phyloP scores from a whole-genome alignment of 2,888 invertebrate genomes.

The Drosophila mulleri region DNA sequence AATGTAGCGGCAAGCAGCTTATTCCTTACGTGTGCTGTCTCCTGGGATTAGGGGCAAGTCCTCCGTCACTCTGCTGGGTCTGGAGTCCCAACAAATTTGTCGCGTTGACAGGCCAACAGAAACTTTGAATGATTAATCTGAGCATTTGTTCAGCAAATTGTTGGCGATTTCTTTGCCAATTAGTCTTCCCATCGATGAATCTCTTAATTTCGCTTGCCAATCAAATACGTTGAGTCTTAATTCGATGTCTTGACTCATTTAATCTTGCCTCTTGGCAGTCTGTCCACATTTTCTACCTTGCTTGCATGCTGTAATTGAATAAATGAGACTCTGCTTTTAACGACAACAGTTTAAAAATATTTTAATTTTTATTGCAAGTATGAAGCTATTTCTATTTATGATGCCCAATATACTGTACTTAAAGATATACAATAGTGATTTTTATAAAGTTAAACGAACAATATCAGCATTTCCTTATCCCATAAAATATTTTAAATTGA shows the following conservation, averaged over 20 bases:
- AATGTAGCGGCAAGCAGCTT: constrained; percentile 30
- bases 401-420: too few species aligned
- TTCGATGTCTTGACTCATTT: constrained; percentile 45
- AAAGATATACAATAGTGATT: too few species aligned
- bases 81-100: constrained; percentile 18
- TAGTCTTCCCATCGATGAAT: constrained; percentile 10
- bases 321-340: constrained; percentile 10
- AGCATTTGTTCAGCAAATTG: constrained; percentile 61
- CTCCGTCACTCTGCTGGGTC: constrained; percentile 17
- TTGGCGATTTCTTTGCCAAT: constrained; percentile 29
- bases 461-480: too few species aligned
- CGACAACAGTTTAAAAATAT: background rate
- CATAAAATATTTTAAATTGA: too few species aligned
- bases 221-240: constrained; percentile 28
- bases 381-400: too few species aligned
- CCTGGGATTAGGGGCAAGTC: constrained; percentile 18
- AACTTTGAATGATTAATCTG: constrained; percentile 60
- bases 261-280: background rate
- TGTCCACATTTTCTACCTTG: background rate
- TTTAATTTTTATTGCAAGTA: too few species aligned
- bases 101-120: constrained; percentile 49
- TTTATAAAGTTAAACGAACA: too few species aligned
- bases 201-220: constrained; percentile 7
- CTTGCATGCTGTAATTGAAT: constrained; percentile 18
- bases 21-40: constrained; percentile 29